Base-by-base conservation (phyloP, 2,113 vertebrate genomes). In the Meriones unguiculatus region DNA sequence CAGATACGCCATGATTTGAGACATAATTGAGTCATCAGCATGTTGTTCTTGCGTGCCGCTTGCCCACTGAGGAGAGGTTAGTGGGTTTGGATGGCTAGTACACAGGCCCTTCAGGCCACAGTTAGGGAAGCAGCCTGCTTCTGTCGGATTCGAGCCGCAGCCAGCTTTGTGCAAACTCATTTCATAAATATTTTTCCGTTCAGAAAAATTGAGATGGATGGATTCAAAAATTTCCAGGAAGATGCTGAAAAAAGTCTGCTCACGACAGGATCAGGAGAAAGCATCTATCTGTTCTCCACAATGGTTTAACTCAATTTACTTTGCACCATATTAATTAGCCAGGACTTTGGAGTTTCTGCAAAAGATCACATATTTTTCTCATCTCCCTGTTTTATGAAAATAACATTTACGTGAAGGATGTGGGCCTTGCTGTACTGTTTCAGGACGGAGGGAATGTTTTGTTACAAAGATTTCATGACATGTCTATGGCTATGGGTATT, bases 71-170 rank as follows among this genome's bases (percentile, higher is more conserved):
- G 35, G 25, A 8, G 38, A 93, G 46, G 35, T 78, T 22, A 86
- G 78, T 52, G 75, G 69, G 62, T 50, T 84, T 78, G 87, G n/a
- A 72, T 73, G 89, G 35, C 57, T 88, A 38, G 65, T 78, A 80
- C 57, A 67, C 92, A 89, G 93, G 96, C 41, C 93, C 81, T 98
- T 97, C 88, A 67, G 90, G 90, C 80, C 91, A 35, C 80, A 95
- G 88, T 88, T 73, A 97, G 97, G 92, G 91, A 96, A 97, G 92
- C 80, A 97, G 90, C 89, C 94, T 92, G 92, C 70, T 97, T 97
- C 95, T 97, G 92, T 64, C 94, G 3, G 0, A 0, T 78, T 38
- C 92, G 72, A 93, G 91, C 35, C 75, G 86, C 89, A 97, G 96
- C 96, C 87, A 94, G 52, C 50, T n/a, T 94, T 82, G 24, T 73